A percentile compares a stretch with the other conserved stretches of the same genome.
Evolutionary conservation across 2,797 vertebrate genomes (phyloP).

Genomic region (Microctenopoma steveboyesi): DNA sequence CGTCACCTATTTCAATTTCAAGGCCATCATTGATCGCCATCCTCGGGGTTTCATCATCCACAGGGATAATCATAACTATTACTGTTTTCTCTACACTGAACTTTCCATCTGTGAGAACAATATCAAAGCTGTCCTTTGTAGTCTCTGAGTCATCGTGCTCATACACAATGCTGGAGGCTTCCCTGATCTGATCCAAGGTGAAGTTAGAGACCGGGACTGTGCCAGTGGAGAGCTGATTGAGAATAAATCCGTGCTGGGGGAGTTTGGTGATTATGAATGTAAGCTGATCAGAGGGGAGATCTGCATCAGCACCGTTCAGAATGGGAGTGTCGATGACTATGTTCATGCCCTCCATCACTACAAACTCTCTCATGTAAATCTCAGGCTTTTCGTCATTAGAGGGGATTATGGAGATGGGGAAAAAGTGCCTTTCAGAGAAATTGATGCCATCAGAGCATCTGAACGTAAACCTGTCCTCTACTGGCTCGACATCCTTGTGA

Average conservation of each 20-base stretch:
- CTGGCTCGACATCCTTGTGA: slow-evolving; percentile 92
- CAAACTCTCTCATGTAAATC: slow-evolving; percentile 93
- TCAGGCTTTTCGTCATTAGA: slow-evolving; percentile 95
- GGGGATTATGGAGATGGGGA: slow-evolving; percentile 90
- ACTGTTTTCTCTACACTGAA: slow-evolving; percentile 86
- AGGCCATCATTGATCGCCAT: slow-evolving; percentile 95
- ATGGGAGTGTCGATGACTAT: slow-evolving; percentile 94
- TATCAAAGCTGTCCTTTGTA: slow-evolving; percentile 90
- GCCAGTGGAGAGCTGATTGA: slow-evolving; percentile 91
- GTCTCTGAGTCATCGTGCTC: slow-evolving; percentile 96
- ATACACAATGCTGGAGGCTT: slow-evolving; percentile 93
- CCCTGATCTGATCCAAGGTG: slow-evolving; percentile 91
- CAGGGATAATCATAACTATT: slow-evolving; percentile 90
- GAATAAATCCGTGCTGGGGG: slow-evolving; percentile 90
- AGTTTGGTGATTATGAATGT: slow-evolving; percentile 87
- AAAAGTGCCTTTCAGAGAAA: slow-evolving; percentile 92
- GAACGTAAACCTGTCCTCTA: slow-evolving; percentile 94
- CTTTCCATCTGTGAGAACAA: slow-evolving; percentile 91
- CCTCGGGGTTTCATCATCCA: slow-evolving; percentile 96
- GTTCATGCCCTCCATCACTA: slow-evolving; percentile 99
- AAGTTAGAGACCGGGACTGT: slow-evolving; percentile 89
- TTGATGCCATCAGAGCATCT: slow-evolving; percentile 97
- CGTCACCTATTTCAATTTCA: slow-evolving; percentile 91
- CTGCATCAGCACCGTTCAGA: slow-evolving; percentile 90
- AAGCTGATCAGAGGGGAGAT: slow-evolving; percentile 88